Base-by-base conservation (phyloP, 1,140 invertebrate genomes). In the Drosophila sucinea region DNA sequence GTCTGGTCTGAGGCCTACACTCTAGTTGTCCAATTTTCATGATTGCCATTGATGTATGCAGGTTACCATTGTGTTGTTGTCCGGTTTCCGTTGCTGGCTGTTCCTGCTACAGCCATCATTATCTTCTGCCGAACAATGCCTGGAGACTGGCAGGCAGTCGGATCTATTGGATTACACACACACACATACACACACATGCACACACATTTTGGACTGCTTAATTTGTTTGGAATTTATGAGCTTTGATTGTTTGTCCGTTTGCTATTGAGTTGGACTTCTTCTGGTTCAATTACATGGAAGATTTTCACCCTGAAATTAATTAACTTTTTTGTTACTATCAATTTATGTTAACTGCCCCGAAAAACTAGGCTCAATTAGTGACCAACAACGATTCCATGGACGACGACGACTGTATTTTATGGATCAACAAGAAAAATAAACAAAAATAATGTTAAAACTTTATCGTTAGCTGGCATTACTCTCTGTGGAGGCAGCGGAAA, bases 371-470 rank as follows among this genome's bases (percentile, higher is more conserved):
- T 73, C 75, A 81, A 81, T 81, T 81, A 77, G 79, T 44, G 23
- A 41, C 32, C 11, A 27, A n/a, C 40, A 56, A 58, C 67, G 29
- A 60, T 38, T 35, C 27, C 66, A 55, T 32, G 27, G 44, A 27
- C 25, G 8, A 51, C 10, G 25, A n/a, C 23, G 33, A n/a, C 73
- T 65, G 78, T 77, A 44, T 73, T 81, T 81, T 81, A 78, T 81
- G 73, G 65, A 73, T 78, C 71, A 81, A 72, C 79, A 73, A 69
- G 79, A 78, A 38, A 81, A 81, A 70, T 81, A 81, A 83, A 83
- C 80, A 83, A 74, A 83, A 83, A 83, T 83, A 76, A 83, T 83
- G 62, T 70, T 70, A 60, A 83, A 83, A 83, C 80, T 83, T 83
- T 83, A 78, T 68, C 71, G 65, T 71, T 66, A 47, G 44, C 27